phyloP scores from a whole-genome alignment of 2,888 invertebrate genomes.

The Lamellibrachia satsuma region DNA sequence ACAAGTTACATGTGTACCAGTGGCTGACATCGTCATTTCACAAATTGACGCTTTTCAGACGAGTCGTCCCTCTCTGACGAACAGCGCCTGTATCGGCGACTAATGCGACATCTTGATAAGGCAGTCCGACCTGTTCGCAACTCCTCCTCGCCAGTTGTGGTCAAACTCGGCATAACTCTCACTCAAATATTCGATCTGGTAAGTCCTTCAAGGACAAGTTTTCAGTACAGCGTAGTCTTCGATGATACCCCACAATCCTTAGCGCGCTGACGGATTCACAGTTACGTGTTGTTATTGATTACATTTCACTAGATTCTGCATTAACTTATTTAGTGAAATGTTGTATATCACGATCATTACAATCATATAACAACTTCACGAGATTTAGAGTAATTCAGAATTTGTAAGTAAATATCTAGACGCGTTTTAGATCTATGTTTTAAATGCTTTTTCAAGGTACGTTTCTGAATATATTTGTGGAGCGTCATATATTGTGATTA shows the following conservation, averaged over 20 bases:
- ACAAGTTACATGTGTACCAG: background rate
- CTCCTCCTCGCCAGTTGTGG: conserved; percentile 61
- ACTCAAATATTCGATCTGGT: conserved; percentile 55
- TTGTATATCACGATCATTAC: too few species aligned
- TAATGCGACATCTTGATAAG: conserved; percentile 68
- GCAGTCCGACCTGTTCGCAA: conserved; percentile 69
- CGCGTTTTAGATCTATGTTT: too few species aligned
- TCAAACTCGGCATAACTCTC: conserved; percentile 55
- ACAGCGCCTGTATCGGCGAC: conserved; percentile 66
- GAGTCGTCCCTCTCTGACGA: conserved; percentile 55
- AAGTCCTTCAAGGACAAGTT: conserved; percentile 20
- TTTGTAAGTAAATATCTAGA: too few species aligned
- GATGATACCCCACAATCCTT: background rate
- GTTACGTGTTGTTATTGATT: background rate
- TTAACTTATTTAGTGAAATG: background rate
- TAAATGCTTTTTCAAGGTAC: too few species aligned
- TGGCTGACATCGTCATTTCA: background rate
- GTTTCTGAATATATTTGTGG: too few species aligned
- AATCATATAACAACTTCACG: too few species aligned
- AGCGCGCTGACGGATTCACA: background rate
- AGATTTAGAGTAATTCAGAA: too few species aligned
- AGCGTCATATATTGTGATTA: too few species aligned
- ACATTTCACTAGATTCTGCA: background rate
- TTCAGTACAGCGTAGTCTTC: background rate
- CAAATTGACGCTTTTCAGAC: conserved; percentile 19